Conservation (phyloP, 2,113 vertebrate genomes). For the Phalacrocorax carbo region DNA sequence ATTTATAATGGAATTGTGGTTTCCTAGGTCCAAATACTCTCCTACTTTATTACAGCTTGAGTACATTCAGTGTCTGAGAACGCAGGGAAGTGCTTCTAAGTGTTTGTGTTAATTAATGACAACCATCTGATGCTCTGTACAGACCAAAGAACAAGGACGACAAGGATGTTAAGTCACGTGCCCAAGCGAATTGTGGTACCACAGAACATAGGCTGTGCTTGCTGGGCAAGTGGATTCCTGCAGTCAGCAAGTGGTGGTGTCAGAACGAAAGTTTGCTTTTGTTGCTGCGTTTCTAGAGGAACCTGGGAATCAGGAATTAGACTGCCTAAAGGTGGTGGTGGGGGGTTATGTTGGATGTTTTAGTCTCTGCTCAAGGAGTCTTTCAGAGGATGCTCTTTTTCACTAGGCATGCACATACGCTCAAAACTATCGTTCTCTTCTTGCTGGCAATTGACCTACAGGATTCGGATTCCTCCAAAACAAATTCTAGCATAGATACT, state of each 20-base stretch:
- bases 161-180: neutral
- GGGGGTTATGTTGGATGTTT: neutral
- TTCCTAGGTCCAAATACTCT: neutral
- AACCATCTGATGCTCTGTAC: neutral
- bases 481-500: neutral
- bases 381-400: neutral
- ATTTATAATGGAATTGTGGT: neutral
- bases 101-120: neutral
- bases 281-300: neutral
- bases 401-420: neutral
- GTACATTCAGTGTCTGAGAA: neutral
- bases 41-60: neutral
- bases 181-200: neutral
- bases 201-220: neutral
- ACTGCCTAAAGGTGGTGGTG: neutral
- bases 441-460: neutral
- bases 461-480: neutral
- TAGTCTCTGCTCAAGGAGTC: neutral
- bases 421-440: neutral
- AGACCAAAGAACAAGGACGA: neutral
- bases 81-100: neutral
- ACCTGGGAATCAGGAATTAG: neutral
- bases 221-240: neutral
- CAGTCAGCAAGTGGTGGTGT: neutral
- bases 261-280: neutral